Conservation (phyloP, 2,888 invertebrate genomes). For the Harpagoxenus sublaevis region DNA sequence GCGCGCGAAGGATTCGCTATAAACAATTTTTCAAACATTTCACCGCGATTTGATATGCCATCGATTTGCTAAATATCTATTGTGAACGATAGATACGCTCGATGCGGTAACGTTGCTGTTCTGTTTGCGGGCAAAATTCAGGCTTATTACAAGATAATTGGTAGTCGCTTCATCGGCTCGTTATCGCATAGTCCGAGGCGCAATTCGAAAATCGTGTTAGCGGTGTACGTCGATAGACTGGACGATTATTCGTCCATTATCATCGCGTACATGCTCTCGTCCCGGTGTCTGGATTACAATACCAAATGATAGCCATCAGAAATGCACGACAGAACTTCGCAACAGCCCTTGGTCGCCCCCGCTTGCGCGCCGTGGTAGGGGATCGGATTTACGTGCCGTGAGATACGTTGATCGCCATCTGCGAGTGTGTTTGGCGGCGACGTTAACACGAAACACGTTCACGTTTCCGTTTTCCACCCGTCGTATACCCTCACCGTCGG, state of each 20-base stretch:
- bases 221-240: slow-evolving; percentile 42
- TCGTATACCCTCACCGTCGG: slow-evolving; percentile 48
- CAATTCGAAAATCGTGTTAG: slow-evolving; percentile 56
- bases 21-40: not conserved
- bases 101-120: not conserved
- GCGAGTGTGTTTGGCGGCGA: slow-evolving; percentile 56
- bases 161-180: slow-evolving; percentile 47
- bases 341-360: slow-evolving; percentile 42
- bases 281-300: slow-evolving; percentile 49
- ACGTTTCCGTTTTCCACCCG: slow-evolving; percentile 40
- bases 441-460: slow-evolving; percentile 62
- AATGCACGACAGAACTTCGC: slow-evolving; percentile 58
- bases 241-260: slow-evolving; percentile 54
- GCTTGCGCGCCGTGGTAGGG: not conserved
- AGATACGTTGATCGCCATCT: slow-evolving; percentile 52
- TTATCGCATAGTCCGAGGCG: slow-evolving; percentile 40
- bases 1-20: not conserved
- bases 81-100: not conserved
- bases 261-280: slow-evolving; percentile 51
- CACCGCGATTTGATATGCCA: too few relatives aligned
- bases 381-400: slow-evolving; percentile 50
- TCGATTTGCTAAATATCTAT: not conserved
- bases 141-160: slow-evolving; percentile 50
- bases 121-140: slow-evolving; percentile 7
- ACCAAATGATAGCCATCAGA: slow-evolving; percentile 57